Evolutionary conservation across 2,888 invertebrate genomes (phyloP), one percentile per base, ranked within the genome.

Genomic region (Phrixothrix hirtus): DNA sequence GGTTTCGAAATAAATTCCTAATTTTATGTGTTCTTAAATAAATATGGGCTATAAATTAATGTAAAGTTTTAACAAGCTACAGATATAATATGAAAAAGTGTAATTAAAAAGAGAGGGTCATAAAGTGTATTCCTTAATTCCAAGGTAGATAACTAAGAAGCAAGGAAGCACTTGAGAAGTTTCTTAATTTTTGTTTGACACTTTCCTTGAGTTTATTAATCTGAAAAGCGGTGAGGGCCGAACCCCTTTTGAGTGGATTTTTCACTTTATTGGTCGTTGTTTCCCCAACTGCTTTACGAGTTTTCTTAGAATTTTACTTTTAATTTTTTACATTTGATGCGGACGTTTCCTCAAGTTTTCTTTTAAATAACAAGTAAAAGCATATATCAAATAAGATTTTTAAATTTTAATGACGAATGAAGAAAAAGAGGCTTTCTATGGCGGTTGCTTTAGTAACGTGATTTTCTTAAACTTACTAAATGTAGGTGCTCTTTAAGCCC

Each of bases 171-270:
- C 51, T 57, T 48, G 55, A 49, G 58, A 67, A 67, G 58, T 67
- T 67, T 66, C 66, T 62, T 66, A 66, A 67, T 67, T 67, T 67
- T 65, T 67, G 65, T 65, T 67, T 63, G 65, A 63, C 66, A 67
- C 63, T 66, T 66, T 60, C 58, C 60, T 54, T 60, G 63, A 65
- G 65, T 66, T 67, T 66, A 65, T 66, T 67, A 67, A 67, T 67
- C 67, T 63, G 58, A 42, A 38, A 43, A 26, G 38, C 53, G 46
- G 44, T 46, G 47, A 46, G 47, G 32, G 37, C 52, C 25, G 34
- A 21, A 47, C 34, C 39, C 39, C 39, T 34, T 27, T 47, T n/a
- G 31, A 47, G 47, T 39, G 26, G 38, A 44, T 46, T 37, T 46
- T 46, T 46, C 31, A 46, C 34, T 47, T 47, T 47, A 47, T 47